Evolutionary conservation across 2,888 invertebrate genomes (phyloP), one percentile per base, ranked within the genome.

Genomic region (Epinotia demarniana): DNA sequence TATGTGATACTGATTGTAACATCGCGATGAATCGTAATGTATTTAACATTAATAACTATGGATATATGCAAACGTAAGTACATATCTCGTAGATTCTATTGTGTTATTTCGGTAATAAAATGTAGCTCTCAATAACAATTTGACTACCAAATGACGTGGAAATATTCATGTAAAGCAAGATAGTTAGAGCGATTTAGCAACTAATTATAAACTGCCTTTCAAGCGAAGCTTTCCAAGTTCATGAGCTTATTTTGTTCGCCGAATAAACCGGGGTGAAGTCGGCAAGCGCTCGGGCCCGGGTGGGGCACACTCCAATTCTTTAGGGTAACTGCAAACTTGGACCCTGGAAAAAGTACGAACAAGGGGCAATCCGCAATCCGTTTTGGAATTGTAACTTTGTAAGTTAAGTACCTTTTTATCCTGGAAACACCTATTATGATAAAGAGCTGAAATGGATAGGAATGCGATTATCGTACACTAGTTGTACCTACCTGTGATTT

Each of bases 151-250:
- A 33, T 33, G 27, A 61, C 27, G 61, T 33, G 27, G 27, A 61
- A 27, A 61, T 16, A 11, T 16, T 33, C 27, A 27, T 23, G 18
- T 61, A 46, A 46, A 19, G 23, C 11, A 64, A n/a, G 19, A 49
- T 64, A 64, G 23, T 49, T 64, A 64, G 8, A 66, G 33, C n/a
- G 53, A 64, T n/a, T 64, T 19, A n/a, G 13, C 49, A 64, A 66
- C 46, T 66, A 66, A 66, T 64, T 66, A 27, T 49, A 49, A 53
- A 66, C 27, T 55, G 53, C 33, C 66, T 53, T 66, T 53, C 9
- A 66, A 53, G 27, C 11, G 11, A n/a, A 64, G 64, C 53, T 53
- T 27, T 53, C 27, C 27, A 33, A 64, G 49, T 64, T 49, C 46
- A 23, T 49, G 27, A 64, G 16, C 19, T 64, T 64, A 64, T 64